These are phyloP conservation scores for Crenichthys baileyi DNA, from an alignment of 2,797 vertebrate species.

Conservation along the genomic window DNA sequence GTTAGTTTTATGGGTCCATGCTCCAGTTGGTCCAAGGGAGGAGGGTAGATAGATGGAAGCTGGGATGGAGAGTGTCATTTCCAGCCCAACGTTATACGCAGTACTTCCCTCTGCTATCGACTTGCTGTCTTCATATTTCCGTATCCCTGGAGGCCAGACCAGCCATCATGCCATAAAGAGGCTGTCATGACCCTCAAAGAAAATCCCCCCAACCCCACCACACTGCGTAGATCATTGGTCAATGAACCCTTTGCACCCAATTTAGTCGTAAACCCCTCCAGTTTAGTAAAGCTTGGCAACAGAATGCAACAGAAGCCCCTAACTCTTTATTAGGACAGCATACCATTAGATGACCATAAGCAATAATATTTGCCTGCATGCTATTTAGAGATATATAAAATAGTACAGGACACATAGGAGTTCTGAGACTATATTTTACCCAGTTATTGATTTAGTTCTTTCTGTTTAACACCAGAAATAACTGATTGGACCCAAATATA, in stretches of 20 bases:
- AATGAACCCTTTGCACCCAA: conserved; percentile 30
- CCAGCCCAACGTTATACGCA: conserved; percentile 61
- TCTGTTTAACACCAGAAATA: not conserved
- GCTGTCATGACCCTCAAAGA: conserved; percentile 55
- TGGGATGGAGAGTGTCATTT: conserved; percentile 57
- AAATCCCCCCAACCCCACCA: not conserved
- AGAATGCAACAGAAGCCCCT: not conserved
- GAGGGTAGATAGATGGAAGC: conserved; percentile 21
- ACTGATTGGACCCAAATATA: not conserved
- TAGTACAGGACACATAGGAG: not conserved
- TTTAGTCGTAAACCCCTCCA: conserved; percentile 8
- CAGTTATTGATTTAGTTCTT: not conserved
- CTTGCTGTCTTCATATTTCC: conserved; percentile 79
- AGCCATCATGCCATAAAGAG: conserved; percentile 72
- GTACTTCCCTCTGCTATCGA: conserved; percentile 69
- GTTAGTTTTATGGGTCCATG: conserved; percentile 66
- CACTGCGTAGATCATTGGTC: conserved; percentile 28
- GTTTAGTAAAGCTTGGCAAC: not conserved
- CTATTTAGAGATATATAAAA: not conserved
- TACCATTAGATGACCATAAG: not conserved
- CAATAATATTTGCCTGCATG: not conserved
- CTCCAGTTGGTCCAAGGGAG: conserved; percentile 58
- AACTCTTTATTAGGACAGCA: not conserved
- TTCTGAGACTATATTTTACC: not conserved
- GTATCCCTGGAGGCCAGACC: conserved; percentile 47